Conservation (phyloP, 1,140 invertebrate species). For the Drosophila nigromelanica region DNA sequence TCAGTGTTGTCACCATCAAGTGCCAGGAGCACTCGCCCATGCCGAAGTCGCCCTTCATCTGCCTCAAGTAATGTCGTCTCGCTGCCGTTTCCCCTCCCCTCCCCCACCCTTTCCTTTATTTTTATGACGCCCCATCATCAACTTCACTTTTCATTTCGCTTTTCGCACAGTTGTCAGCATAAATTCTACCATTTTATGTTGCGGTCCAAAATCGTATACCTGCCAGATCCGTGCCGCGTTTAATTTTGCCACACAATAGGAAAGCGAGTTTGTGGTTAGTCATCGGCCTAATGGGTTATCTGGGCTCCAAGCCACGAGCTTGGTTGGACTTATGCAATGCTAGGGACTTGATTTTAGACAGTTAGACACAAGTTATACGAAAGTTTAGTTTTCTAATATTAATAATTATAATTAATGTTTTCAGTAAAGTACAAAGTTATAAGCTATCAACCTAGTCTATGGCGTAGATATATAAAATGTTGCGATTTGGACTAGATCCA, state of each 20-base stretch:
- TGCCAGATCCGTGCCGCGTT: slow-evolving; percentile 12
- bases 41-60: slow-evolving; percentile 57
- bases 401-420: too few species aligned
- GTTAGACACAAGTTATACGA: too few species aligned
- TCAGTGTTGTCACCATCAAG: slow-evolving; percentile 63
- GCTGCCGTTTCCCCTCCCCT: too few species aligned
- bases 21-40: slow-evolving; percentile 38
- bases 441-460: too few species aligned
- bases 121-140: slow-evolving; percentile 37
- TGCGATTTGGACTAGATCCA: too few species aligned
- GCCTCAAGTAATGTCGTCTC: slow-evolving; percentile 70
- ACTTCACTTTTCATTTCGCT: slow-evolving; percentile 63
- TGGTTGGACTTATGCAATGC: neutral
- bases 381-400: too few species aligned
- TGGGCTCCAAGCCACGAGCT: slow-evolving; percentile 1
- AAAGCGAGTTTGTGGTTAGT: slow-evolving; percentile 52
- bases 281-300: slow-evolving; percentile 6
- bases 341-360: neutral
- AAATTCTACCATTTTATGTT: slow-evolving; percentile 62
- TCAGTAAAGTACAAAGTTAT: too few species aligned
- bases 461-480: too few species aligned
- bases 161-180: slow-evolving; percentile 61
- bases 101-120: slow-evolving; percentile 31
- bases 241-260: slow-evolving; percentile 27
- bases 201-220: slow-evolving; percentile 40